phyloP scores from a whole-genome alignment of 1,140 invertebrate genomes.

The Camponotus vicinus region DNA sequence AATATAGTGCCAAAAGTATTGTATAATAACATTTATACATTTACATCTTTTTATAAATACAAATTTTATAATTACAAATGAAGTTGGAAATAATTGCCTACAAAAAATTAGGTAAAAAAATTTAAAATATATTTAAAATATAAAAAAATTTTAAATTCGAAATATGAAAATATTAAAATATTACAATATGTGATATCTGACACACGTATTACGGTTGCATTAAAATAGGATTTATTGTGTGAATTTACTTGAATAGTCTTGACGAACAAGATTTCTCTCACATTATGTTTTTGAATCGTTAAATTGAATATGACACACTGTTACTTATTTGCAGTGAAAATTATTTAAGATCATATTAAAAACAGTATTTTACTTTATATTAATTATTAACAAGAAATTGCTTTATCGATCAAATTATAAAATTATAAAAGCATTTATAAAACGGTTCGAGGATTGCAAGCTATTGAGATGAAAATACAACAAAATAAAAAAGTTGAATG shows the following conservation, averaged over 20 bases:
- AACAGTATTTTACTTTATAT: background rate
- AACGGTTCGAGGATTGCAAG: background rate
- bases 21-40: background rate
- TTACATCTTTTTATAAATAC: background rate
- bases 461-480: background rate
- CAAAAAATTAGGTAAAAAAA: background rate
- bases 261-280: background rate
- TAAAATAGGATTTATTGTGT: constrained; percentile 16
- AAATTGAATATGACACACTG: no score
- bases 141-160: background rate
- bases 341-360: background rate
- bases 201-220: background rate
- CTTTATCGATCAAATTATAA: constrained; percentile 3
- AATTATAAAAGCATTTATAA: background rate
- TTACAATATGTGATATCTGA: background rate
- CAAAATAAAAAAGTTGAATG: background rate
- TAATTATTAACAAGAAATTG: background rate
- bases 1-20: background rate
- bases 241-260: background rate
- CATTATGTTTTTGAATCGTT: background rate
- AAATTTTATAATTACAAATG: background rate
- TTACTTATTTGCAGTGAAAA: background rate
- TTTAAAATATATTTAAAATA: background rate
- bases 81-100: constrained; percentile 14
- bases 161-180: constrained; percentile 15